Evolutionary conservation across 2,888 invertebrate species (phyloP).

Genomic region (Lordiphosa andalusiaca): DNA sequence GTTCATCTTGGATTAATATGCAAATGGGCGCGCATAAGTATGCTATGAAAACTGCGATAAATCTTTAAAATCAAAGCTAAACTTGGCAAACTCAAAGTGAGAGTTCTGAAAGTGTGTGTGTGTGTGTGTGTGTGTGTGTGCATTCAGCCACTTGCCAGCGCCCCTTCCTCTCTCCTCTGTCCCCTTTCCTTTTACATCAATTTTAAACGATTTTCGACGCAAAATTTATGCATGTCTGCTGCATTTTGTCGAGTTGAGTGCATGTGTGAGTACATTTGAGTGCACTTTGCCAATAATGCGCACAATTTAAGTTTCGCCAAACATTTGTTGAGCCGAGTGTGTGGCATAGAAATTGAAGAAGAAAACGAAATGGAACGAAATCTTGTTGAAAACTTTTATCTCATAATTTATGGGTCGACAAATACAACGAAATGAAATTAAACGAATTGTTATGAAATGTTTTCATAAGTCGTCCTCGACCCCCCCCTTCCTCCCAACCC

Average conservation of each 20-base stretch:
- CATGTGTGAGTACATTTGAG: constrained; percentile 41
- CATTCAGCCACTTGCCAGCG: constrained; percentile 25
- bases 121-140: constrained; percentile 12
- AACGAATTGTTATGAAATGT: constrained; percentile 15
- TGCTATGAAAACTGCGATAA: constrained; percentile 65
- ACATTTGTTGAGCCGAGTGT: constrained; percentile 29
- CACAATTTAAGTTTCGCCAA: constrained; percentile 64
- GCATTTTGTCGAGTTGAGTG: constrained; percentile 16
- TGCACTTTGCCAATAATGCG: constrained; percentile 75
- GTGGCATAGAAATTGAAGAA: constrained; percentile 16
- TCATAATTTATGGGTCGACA: constrained; percentile 33
- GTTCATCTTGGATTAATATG: constrained; percentile 57
- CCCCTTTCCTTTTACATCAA: constrained; percentile 11
- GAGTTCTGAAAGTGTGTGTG: constrained; percentile 44
- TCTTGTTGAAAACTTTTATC: constrained; percentile 23
- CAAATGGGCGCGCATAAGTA: constrained; percentile 67
- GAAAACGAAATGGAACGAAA: constrained; percentile 12
- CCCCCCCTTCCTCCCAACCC: no score
- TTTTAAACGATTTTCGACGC: constrained; percentile 60
- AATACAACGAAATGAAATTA: constrained; percentile 34
- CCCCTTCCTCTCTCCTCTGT: background rate
- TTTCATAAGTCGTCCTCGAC: constrained; percentile 46
- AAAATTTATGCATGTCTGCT: constrained; percentile 64
- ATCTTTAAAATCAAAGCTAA: constrained; percentile 72
- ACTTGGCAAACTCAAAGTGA: constrained; percentile 70